Percentiles rank a stretch among this genome's conserved stretches.
Conservation (phyloP, 2,113 vertebrate genomes). For the Thunnus thynnus region DNA sequence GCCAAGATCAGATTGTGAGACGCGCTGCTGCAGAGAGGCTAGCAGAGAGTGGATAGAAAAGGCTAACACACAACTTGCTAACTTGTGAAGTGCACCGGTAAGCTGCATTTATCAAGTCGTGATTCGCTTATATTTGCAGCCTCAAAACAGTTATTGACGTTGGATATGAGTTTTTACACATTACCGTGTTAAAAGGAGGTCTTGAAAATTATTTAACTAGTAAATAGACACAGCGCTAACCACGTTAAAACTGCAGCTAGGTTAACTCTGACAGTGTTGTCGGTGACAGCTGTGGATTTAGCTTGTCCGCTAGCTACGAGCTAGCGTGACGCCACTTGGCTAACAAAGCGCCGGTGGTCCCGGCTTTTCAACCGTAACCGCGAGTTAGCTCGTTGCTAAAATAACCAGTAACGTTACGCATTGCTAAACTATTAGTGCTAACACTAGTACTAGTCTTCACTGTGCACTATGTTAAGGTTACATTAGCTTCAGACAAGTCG, state of each 20-base stretch:
- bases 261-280: conserved; percentile 40
- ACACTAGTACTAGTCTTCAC: too few relatives aligned
- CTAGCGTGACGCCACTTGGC: conserved; percentile 35
- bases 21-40: conserved; percentile 71
- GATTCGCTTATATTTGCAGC: not conserved
- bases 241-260: not conserved
- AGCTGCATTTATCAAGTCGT: conserved; percentile 43
- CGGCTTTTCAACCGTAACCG: conserved; percentile 14
- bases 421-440: not conserved
- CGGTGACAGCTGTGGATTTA: conserved; percentile 71
- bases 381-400: conserved; percentile 31
- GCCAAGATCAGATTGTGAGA: conserved; percentile 88
- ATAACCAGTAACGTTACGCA: not conserved
- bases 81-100: conserved; percentile 74
- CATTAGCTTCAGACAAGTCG: not conserved
- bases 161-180: not conserved
- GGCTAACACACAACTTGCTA: conserved; percentile 66
- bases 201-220: not conserved
- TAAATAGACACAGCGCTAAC: not conserved
- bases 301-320: conserved; percentile 51
- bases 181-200: not conserved
- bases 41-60: conserved; percentile 53
- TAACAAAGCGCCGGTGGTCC: conserved; percentile 72
- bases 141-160: not conserved
- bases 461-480: not conserved